phyloP scores from a whole-genome alignment of 2,113 vertebrate species.

The Lepidothrix coronata region DNA sequence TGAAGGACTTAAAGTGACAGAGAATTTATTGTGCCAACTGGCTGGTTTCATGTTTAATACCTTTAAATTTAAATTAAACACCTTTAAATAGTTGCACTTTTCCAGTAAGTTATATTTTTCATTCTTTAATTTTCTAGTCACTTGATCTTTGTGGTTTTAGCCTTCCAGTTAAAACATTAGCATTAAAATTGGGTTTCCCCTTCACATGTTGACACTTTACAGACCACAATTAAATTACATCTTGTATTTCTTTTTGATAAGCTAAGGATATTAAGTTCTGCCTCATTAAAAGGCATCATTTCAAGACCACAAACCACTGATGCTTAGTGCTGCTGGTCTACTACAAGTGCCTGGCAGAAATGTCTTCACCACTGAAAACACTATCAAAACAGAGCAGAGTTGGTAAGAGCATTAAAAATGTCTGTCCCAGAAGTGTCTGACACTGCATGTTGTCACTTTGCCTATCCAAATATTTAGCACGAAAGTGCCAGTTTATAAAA shows the following conservation, averaged over 20 bases:
- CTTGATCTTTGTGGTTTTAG: neutral
- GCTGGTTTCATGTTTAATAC: neutral
- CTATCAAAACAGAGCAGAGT: neutral
- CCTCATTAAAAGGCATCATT: neutral
- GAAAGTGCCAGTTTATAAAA: neutral
- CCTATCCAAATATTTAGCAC: neutral
- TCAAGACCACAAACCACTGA: conserved; percentile 15
- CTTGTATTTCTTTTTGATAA: neutral
- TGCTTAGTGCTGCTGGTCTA: neutral
- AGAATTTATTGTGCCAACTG: neutral
- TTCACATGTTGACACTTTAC: neutral
- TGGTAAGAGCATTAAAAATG: neutral
- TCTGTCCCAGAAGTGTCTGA: neutral
- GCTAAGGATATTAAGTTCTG: neutral
- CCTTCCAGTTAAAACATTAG: neutral
- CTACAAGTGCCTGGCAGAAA: neutral
- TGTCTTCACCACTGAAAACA: neutral
- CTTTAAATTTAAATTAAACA: neutral
- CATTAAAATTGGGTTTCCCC: neutral
- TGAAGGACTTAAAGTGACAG: neutral
- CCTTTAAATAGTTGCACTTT: neutral
- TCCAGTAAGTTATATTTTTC: neutral
- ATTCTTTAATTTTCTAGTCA: neutral
- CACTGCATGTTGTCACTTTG: neutral
- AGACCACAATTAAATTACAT: neutral